Conservation (phyloP, 2,113 vertebrate species). For the Leptosomus discolor region DNA sequence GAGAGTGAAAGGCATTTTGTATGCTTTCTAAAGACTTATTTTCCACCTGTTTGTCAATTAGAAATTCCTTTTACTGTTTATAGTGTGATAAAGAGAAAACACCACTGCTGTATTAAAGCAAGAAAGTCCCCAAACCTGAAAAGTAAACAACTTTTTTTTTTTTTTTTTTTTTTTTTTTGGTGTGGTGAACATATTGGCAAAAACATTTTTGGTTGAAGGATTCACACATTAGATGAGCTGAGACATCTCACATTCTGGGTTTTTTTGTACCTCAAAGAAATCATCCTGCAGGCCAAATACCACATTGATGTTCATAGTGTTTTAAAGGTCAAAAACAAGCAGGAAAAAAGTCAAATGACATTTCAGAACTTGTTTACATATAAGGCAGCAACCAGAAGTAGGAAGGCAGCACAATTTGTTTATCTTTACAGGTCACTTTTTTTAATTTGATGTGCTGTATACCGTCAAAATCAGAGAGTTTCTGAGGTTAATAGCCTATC, state of each 20-base stretch:
- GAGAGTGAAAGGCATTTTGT: background rate
- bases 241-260: background rate
- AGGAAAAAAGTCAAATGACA: background rate
- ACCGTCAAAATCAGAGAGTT: background rate
- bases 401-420: background rate
- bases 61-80: background rate
- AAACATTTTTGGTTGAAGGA: background rate
- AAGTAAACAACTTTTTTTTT: rapidly evolving
- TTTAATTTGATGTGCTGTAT: background rate
- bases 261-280: background rate
- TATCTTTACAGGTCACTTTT: constrained; percentile 2
- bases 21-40: background rate
- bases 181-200: background rate
- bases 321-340: background rate
- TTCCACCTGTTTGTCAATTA: background rate
- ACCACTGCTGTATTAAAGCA: background rate
- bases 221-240: background rate
- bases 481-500: constrained; percentile 1
- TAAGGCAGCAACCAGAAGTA: background rate
- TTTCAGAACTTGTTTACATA: background rate
- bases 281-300: background rate
- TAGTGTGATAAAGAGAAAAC: background rate
- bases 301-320: background rate
- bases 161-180: background rate
- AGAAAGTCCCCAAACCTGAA: background rate